Conservation (phyloP, 1,140 invertebrate species). For the Drosophila ercepeae region DNA sequence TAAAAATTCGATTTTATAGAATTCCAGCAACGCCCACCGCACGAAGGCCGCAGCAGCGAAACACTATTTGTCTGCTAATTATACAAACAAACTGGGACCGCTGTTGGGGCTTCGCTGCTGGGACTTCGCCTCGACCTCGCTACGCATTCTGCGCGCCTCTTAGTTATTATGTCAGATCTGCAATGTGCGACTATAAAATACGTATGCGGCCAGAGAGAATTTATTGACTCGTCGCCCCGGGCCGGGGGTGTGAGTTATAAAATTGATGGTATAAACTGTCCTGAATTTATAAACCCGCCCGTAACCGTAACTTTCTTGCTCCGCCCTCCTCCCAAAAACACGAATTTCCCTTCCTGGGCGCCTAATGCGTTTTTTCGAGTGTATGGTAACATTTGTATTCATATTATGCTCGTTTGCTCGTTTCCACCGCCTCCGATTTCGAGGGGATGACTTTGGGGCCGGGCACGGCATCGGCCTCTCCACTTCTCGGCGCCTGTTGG, state of each 20-base stretch:
- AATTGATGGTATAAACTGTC: conserved; percentile 82
- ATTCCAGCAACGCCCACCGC: conserved; percentile 74
- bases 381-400: conserved; percentile 55
- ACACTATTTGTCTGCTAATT: conserved; percentile 17
- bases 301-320: not conserved
- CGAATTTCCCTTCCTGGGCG: conserved; percentile 30
- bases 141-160: conserved; percentile 77
- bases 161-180: conserved; percentile 83
- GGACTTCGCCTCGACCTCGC: conserved; percentile 32
- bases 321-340: not conserved
- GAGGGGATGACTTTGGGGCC: conserved; percentile 9
- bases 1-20: conserved; percentile 83
- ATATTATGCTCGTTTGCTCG: conserved; percentile 16
- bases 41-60: conserved; percentile 12
- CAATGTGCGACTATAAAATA: conserved; percentile 83
- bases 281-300: conserved; percentile 65
- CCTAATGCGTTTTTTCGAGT: conserved; percentile 42
- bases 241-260: conserved; percentile 77
- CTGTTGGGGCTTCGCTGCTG: not conserved
- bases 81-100: conserved; percentile 9
- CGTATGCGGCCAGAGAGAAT: conserved; percentile 74
- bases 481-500: conserved; percentile 52
- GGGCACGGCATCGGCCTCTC: not conserved
- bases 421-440: not conserved
- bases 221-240: conserved; percentile 80